Percentiles rank a stretch among this genome's conserved stretches.
Evolutionary conservation across 2,113 vertebrate species (phyloP).

Genomic region (Callaeas wilsoni): DNA sequence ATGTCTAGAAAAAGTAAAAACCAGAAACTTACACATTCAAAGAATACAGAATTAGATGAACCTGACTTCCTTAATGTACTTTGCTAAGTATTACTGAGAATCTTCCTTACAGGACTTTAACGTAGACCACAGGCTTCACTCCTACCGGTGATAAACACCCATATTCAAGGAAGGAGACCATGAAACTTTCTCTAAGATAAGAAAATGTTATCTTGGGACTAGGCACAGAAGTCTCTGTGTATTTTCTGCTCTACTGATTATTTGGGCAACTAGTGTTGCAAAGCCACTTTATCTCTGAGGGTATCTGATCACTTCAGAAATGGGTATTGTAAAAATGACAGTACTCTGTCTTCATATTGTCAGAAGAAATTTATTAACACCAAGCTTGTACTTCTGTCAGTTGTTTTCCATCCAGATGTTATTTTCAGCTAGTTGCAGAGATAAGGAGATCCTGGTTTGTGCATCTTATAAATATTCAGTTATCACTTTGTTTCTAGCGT

Average conservation of each 20-base stretch:
- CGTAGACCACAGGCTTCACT: not conserved
- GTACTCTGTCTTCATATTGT: not conserved
- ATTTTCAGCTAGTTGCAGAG: not conserved
- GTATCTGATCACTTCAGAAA: not conserved
- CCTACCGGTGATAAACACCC: not conserved
- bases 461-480: not conserved
- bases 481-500: not conserved
- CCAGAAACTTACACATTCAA: not conserved
- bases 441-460: not conserved
- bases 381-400: not conserved
- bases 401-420: not conserved
- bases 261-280: not conserved
- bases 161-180: not conserved
- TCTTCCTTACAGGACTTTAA: not conserved
- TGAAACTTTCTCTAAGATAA: not conserved
- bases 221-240: not conserved
- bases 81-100: not conserved
- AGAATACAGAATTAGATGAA: constrained; percentile 13
- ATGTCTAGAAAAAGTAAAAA: not conserved
- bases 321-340: not conserved
- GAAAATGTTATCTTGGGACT: not conserved
- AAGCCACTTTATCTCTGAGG: not conserved
- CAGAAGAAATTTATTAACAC: not conserved
- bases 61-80: not conserved
- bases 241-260: not conserved